These are phyloP conservation scores for Nylanderia fulva DNA, from an alignment of 1,140 invertebrate species.

Conservation along the genomic window DNA sequence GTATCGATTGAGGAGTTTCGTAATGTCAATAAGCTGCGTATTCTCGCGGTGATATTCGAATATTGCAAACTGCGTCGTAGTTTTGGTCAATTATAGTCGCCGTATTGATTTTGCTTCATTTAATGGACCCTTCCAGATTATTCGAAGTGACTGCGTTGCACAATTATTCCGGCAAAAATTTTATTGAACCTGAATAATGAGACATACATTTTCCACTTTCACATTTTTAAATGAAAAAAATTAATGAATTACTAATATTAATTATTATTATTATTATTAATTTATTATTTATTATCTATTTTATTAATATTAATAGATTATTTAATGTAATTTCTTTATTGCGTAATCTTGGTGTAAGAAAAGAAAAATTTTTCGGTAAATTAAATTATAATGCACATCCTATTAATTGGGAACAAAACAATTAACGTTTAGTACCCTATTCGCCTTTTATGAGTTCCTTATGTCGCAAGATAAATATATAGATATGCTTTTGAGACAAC, in stretches of 20 bases:
- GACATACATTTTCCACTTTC: not conserved
- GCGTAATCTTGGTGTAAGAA: not conserved
- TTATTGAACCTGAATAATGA: not conserved
- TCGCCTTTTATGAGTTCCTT: not conserved
- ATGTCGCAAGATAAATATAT: not conserved
- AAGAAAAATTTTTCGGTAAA: not conserved
- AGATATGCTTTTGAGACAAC: not conserved
- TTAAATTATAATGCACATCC: not conserved
- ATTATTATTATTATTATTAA: too few species aligned
- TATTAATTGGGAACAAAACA: not conserved
- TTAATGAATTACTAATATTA: too few species aligned
- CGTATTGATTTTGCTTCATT: slow-evolving; percentile 14
- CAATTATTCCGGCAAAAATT: slow-evolving; percentile 2
- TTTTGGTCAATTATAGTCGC: slow-evolving; percentile 19
- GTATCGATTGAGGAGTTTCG: slow-evolving; percentile 10
- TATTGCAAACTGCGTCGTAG: not conserved
- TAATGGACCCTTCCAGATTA: not conserved
- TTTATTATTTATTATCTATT: too few species aligned
- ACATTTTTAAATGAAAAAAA: not conserved
- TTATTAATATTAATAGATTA: too few species aligned
- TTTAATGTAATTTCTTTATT: too few species aligned
- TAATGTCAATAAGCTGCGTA: slow-evolving; percentile 39
- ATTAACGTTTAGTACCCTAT: not conserved
- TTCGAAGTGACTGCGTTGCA: not conserved
- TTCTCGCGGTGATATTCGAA: slow-evolving; percentile 5